A percentile compares a stretch with the other conserved stretches of the same genome.
Evolutionary conservation across 2,113 vertebrate genomes (phyloP).

Genomic region (Lipotes vexillifer): DNA sequence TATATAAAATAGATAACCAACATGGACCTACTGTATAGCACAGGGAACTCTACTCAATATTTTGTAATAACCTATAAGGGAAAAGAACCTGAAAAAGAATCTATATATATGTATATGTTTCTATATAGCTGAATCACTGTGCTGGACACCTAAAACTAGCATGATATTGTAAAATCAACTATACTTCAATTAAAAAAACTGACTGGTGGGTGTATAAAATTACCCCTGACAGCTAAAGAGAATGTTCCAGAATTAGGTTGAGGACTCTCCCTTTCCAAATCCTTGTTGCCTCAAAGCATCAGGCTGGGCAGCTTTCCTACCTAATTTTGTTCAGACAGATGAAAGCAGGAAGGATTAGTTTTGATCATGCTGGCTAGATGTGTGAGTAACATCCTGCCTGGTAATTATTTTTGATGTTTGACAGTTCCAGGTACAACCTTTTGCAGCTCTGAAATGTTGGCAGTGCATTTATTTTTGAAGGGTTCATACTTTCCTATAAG

Average conservation of each 20-base stretch:
- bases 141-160: not conserved
- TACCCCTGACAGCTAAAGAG: not conserved
- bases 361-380: constrained; percentile 44
- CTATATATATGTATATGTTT: not conserved
- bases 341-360: constrained; percentile 70
- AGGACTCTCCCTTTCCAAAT: constrained; percentile 7
- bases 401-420: constrained; percentile 69
- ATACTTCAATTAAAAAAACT: not conserved
- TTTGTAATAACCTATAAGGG: not conserved
- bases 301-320: not conserved
- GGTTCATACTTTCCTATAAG: constrained; percentile 45
- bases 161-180: not conserved
- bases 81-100: not conserved
- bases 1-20: not conserved
- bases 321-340: constrained; percentile 64
- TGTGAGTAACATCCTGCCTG: constrained; percentile 39
- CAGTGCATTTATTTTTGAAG: constrained; percentile 51
- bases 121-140: not conserved
- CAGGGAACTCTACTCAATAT: not conserved
- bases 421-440: constrained; percentile 54
- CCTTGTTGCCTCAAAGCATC: not conserved
- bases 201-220: not conserved
- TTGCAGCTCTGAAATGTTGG: constrained; percentile 50
- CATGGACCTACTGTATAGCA: not conserved
- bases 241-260: not conserved